A percentile compares a stretch with the other conserved stretches of the same genome.
Evolutionary conservation across 2,113 vertebrate genomes (phyloP).

Genomic region (Eulemur macaco): DNA sequence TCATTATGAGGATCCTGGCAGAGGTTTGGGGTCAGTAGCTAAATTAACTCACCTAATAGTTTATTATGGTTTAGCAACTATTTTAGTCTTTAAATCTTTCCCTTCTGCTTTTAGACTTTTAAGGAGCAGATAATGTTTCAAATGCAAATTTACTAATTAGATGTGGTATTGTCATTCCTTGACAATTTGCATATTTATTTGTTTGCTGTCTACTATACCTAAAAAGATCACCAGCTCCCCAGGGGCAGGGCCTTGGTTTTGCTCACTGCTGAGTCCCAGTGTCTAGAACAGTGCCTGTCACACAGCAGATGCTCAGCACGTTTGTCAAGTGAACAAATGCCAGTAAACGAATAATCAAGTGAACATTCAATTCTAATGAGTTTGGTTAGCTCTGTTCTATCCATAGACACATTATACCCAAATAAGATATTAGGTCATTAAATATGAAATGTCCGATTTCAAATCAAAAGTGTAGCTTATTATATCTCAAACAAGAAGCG

Average conservation of each 20-base stretch:
- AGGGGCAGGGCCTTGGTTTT: not conserved
- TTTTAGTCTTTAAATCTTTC: not conserved
- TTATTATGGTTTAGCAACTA: not conserved
- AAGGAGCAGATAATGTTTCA: slow-evolving; percentile 52
- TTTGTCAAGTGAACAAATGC: not conserved
- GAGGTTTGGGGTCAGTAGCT: not conserved
- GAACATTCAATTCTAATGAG: not conserved
- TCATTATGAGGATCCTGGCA: not conserved
- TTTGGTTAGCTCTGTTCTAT: not conserved
- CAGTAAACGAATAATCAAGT: not conserved
- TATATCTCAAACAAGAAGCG: too few species aligned
- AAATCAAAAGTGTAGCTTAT: too few species aligned
- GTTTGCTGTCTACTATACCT: not conserved
- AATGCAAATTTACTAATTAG: not conserved
- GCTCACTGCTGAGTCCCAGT: not conserved
- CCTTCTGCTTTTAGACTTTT: slow-evolving; percentile 13
- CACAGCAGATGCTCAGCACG: not conserved
- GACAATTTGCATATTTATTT: not conserved
- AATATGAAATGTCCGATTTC: too few species aligned
- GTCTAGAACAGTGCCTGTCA: not conserved
- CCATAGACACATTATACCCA: not conserved
- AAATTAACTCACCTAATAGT: not conserved
- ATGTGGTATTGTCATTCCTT: not conserved
- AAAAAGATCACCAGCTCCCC: not conserved
- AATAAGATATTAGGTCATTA: not conserved